Conservation (phyloP, 2,888 invertebrate genomes). For the Lycophotia porphyrea region DNA sequence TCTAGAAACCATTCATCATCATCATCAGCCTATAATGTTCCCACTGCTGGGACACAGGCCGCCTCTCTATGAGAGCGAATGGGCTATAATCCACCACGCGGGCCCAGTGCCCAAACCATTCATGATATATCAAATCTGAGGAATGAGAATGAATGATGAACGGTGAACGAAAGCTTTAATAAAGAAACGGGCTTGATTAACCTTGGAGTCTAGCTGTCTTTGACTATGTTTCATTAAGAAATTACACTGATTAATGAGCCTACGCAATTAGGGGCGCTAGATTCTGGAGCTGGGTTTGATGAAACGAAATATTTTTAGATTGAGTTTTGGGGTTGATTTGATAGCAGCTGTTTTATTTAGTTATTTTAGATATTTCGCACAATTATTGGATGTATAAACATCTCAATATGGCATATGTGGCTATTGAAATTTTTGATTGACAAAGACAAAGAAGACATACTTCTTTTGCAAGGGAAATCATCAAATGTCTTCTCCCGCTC, state of each 20-base stretch:
- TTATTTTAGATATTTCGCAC: neutral
- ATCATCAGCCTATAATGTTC: too few relatives aligned
- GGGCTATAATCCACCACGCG: too few relatives aligned
- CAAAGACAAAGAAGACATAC: neutral
- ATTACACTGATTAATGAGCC: slow-evolving; percentile 53
- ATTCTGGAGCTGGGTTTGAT: slow-evolving; percentile 6
- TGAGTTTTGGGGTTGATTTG: neutral
- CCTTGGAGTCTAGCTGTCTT: slow-evolving; percentile 29
- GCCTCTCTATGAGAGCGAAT: too few relatives aligned
- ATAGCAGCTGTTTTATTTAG: neutral
- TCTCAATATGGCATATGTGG: neutral
- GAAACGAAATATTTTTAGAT: slow-evolving; percentile 5
- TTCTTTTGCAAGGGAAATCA: too few relatives aligned
- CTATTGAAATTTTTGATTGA: too few relatives aligned
- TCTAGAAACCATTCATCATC: neutral
- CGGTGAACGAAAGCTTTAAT: slow-evolving; percentile 21
- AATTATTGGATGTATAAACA: neutral
- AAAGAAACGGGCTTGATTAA: slow-evolving; percentile 27
- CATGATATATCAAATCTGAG: slow-evolving; percentile 6
- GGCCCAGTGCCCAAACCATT: too few relatives aligned
- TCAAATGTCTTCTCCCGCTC: too few relatives aligned
- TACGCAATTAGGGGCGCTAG: slow-evolving; percentile 40
- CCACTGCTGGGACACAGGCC: too few relatives aligned
- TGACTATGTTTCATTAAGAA: slow-evolving; percentile 48
- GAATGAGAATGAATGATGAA: slow-evolving; percentile 24